A percentile compares a stretch with the other conserved stretches of the same genome.
These are phyloP conservation scores for Actenoides hombroni DNA, from an alignment of 2,113 vertebrate genomes.

Conservation along the genomic window DNA sequence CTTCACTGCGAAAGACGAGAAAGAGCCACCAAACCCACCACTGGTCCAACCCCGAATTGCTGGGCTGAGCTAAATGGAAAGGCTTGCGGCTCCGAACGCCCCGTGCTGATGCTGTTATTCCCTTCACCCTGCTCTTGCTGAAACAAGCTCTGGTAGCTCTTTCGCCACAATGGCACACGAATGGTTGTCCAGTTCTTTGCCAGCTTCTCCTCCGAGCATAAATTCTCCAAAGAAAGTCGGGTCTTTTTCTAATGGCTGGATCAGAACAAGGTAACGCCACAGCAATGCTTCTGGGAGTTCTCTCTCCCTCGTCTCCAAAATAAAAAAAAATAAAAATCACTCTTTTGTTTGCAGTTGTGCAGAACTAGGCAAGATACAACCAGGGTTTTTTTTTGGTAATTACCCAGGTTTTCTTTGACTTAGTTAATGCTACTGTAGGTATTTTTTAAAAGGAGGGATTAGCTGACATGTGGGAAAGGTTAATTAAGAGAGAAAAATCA, in stretches of 20 bases:
- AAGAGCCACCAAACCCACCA: neutral
- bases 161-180: neutral
- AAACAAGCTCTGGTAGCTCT: neutral
- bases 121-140: neutral
- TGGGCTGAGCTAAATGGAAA: neutral
- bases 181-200: neutral
- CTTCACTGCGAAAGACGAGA: accelerated
- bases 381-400: neutral
- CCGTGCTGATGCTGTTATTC: accelerated
- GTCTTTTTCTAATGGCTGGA: neutral
- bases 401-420: neutral
- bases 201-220: neutral
- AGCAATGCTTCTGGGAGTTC: neutral
- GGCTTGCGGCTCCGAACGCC: accelerated
- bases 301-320: neutral
- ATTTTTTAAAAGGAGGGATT: neutral
- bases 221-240: neutral
- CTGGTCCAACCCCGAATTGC: accelerated
- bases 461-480: neutral
- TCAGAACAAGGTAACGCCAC: neutral
- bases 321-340: accelerated
- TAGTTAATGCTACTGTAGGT: neutral
- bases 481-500: neutral
- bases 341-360: neutral
- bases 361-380: neutral